A percentile compares a stretch with the other conserved stretches of the same genome.
Conservation (phyloP, 2,113 vertebrate species). For the Tychaedon coryphoeus region DNA sequence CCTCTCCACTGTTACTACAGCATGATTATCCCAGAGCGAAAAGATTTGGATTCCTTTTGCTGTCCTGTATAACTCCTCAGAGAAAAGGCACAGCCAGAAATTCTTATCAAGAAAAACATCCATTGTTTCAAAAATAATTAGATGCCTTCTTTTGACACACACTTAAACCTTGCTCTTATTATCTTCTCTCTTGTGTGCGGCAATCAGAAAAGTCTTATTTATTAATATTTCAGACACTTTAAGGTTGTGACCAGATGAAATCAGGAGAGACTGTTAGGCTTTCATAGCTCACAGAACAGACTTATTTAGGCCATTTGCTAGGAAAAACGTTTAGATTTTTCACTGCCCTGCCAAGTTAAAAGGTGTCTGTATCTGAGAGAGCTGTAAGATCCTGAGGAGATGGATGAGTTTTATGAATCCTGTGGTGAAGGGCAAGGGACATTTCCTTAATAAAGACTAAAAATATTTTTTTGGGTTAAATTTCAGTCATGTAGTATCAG, state of each 20-base stretch:
- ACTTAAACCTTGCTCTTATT: background rate
- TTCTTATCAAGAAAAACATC: background rate
- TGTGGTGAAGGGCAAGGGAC: background rate
- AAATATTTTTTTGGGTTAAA: background rate
- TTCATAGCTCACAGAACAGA: background rate
- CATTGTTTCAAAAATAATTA: background rate
- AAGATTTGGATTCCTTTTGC: background rate
- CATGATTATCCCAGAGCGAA: background rate
- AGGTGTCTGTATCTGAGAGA: background rate
- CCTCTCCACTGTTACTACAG: background rate
- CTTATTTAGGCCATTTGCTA: background rate
- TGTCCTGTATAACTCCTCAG: background rate
- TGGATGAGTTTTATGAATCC: background rate
- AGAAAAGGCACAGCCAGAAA: background rate
- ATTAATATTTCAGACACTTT: background rate
- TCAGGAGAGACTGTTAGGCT: background rate
- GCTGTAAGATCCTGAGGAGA: background rate
- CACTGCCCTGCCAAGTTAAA: background rate
- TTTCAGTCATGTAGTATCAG: background rate
- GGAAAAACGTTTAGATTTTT: background rate
- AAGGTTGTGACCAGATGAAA: background rate
- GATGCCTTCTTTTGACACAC: background rate
- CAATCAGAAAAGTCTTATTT: background rate
- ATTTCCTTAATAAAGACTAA: background rate
- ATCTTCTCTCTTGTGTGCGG: background rate